These are phyloP conservation scores for Coregonus clupeaformis DNA, from an alignment of 2,113 vertebrate genomes.

Conservation along the genomic window DNA sequence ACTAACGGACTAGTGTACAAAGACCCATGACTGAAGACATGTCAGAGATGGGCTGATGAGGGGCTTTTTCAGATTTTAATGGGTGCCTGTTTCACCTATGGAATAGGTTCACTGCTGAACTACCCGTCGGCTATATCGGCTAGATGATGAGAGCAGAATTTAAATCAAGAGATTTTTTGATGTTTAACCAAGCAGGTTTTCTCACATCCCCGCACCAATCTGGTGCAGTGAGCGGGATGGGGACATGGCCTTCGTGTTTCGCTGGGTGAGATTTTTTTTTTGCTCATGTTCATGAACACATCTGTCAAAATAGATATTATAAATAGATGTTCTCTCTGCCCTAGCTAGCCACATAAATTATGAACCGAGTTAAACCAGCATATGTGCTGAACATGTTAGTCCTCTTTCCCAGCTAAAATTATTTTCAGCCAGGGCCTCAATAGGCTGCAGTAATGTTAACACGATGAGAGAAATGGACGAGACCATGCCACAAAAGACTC, in stretches of 20 bases:
- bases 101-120: no score
- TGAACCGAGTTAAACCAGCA: constrained; percentile 38
- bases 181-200: no score
- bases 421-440: constrained; percentile 10
- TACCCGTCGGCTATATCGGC: no score
- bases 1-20: background rate
- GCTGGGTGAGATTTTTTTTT: constrained; percentile 26
- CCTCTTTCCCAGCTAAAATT: constrained; percentile 30
- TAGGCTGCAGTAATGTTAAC: constrained; percentile 26
- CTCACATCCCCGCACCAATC: no score
- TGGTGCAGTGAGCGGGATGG: no score
- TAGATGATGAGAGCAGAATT: no score
- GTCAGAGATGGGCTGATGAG: background rate
- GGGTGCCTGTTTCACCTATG: no score
- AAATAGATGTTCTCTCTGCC: constrained; percentile 45
- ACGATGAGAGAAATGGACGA: constrained; percentile 1
- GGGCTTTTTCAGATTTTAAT: no score
- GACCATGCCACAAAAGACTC: constrained; percentile 14
- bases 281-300: constrained; percentile 52
- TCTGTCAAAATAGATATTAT: no score
- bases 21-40: background rate
- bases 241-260: constrained; percentile 8
- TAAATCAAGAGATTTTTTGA: no score
- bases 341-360: constrained; percentile 58
- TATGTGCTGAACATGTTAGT: constrained; percentile 35